Evolutionary conservation across 2,113 vertebrate genomes (phyloP).

Genomic region (Oreotrochilus melanogaster): DNA sequence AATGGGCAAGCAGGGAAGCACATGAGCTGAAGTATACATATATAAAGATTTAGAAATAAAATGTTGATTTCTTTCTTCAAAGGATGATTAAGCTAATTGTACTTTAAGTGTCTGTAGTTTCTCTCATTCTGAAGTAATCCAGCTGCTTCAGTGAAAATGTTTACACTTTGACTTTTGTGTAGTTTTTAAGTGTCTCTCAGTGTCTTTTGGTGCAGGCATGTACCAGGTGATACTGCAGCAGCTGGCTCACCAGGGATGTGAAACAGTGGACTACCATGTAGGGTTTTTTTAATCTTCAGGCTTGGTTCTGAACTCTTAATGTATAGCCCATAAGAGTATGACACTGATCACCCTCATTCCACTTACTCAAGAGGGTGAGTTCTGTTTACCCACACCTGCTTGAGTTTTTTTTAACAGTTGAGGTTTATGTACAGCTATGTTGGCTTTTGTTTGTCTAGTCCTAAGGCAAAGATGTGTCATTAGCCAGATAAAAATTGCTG

Average conservation of each 20-base stretch:
- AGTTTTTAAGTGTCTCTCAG: not conserved
- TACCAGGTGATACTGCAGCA: not conserved
- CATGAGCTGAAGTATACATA: not conserved
- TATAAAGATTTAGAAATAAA: not conserved
- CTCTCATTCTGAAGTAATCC: not conserved
- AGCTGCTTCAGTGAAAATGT: not conserved
- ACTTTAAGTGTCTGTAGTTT: no score
- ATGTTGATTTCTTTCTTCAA: not conserved
- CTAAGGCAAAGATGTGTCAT: not conserved
- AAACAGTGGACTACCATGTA: not conserved
- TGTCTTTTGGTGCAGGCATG: not conserved
- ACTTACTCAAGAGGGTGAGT: not conserved
- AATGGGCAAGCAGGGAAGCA: not conserved
- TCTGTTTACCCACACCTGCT: not conserved
- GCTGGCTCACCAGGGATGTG: not conserved
- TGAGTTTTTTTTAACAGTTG: not conserved
- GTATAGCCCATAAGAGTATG: not conserved
- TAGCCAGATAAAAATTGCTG: not conserved
- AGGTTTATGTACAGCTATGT: not conserved
- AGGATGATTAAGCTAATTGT: not conserved
- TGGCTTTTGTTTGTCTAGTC: not conserved
- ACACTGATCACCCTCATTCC: accelerated
- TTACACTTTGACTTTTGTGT: not conserved
- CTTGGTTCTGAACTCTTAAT: not conserved
- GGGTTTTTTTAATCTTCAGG: not conserved